Percentiles rank a stretch among this genome's conserved stretches.
phyloP scores from a whole-genome alignment of 2,113 vertebrate species.

The Drymodes brunneopygia region DNA sequence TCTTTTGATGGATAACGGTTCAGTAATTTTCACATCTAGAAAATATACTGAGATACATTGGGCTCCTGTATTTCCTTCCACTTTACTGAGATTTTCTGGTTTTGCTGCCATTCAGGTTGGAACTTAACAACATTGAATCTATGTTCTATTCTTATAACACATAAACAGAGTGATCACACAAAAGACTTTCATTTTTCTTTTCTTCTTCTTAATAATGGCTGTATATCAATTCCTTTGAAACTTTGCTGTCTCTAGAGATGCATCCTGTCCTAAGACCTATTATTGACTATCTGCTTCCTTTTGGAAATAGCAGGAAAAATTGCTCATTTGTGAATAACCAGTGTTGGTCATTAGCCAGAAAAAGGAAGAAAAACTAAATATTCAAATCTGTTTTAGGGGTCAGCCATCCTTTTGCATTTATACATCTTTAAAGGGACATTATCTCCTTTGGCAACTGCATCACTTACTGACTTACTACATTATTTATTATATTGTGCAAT shows the following conservation, averaged over 20 bases:
- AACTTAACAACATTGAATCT: not conserved
- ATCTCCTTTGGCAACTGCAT: not conserved
- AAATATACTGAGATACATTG: not conserved
- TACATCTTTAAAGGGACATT: not conserved
- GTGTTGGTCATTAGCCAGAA: not conserved
- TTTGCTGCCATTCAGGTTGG: not conserved
- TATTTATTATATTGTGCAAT: not conserved
- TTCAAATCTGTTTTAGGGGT: not conserved
- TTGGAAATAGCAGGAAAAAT: not conserved
- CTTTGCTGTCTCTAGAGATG: not conserved
- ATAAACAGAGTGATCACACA: not conserved
- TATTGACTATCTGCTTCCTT: not conserved
- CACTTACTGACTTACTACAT: not conserved
- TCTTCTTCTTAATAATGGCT: not conserved
- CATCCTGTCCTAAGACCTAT: not conserved
- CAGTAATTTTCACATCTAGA: not conserved
- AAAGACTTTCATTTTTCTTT: not conserved
- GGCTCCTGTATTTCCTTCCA: not conserved
- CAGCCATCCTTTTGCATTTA: not conserved
- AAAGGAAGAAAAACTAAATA: not conserved
- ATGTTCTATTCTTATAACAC: not conserved
- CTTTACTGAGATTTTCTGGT: not conserved
- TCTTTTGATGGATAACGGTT: not conserved
- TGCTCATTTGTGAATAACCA: not conserved
- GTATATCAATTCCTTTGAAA: slow-evolving; percentile 10